These are phyloP conservation scores for Phrynocephalus guinanensis DNA, from an alignment of 2,797 vertebrate species.

Conservation along the genomic window DNA sequence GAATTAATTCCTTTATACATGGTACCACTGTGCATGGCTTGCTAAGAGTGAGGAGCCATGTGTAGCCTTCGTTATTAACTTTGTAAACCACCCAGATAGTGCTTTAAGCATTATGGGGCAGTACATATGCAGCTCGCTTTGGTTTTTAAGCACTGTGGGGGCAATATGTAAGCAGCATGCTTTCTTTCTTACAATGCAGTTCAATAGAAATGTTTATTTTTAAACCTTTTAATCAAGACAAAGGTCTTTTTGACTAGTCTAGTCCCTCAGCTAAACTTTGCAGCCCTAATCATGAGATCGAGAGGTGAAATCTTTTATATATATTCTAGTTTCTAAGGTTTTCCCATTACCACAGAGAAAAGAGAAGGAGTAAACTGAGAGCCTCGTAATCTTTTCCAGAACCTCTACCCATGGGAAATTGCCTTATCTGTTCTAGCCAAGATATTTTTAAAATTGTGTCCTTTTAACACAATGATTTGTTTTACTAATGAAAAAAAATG, in stretches of 20 bases:
- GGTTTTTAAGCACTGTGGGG: no score
- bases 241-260: background rate
- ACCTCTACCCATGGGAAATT: background rate
- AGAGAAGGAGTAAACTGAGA: conserved; percentile 8
- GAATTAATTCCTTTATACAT: no score
- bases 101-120: no score
- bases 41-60: no score
- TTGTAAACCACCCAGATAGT: no score
- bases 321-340: background rate
- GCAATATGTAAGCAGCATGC: no score
- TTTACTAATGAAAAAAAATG: conserved; percentile 10
- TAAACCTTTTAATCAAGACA: background rate
- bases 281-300: background rate
- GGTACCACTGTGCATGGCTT: no score
- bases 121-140: no score
- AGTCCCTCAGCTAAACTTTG: background rate
- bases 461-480: conserved; percentile 1
- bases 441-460: conserved; percentile 6
- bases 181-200: background rate
- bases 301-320: background rate
- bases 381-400: conserved; percentile 11
- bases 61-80: no score
- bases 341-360: background rate
- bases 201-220: background rate
- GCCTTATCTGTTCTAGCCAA: background rate